Conservation (phyloP, 2,113 vertebrate genomes). For the Megaceryle torquata region DNA sequence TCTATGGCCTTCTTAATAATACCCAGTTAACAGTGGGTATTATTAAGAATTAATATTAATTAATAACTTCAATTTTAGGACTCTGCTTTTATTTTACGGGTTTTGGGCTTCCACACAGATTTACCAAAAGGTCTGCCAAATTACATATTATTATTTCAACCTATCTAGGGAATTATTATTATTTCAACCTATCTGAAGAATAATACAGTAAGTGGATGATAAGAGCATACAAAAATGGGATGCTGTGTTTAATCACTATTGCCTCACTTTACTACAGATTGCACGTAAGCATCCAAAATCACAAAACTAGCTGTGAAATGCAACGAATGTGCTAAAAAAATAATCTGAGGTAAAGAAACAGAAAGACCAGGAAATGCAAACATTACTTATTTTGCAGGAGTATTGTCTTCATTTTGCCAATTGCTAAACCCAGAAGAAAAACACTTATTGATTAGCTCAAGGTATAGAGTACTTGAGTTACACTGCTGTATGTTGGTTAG, state of each 20-base stretch:
- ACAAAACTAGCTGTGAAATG: not conserved
- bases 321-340: not conserved
- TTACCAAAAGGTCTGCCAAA: not conserved
- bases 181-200: not conserved
- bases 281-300: rapidly evolving
- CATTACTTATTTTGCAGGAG: not conserved
- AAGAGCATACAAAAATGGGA: not conserved
- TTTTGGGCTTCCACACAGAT: not conserved
- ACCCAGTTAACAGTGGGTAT: not conserved
- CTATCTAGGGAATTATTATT: not conserved
- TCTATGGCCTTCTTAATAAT: not conserved
- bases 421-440: not conserved
- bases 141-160: not conserved
- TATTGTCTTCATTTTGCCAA: not conserved
- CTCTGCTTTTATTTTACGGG: not conserved
- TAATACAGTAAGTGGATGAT: rapidly evolving
- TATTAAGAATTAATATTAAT: too few species aligned
- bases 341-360: not conserved
- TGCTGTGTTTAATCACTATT: not conserved
- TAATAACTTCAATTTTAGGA: not conserved
- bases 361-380: not conserved
- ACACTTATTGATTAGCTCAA: not conserved
- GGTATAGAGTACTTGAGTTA: not conserved
- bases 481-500: rapidly evolving
- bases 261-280: not conserved